Percentiles rank a stretch among this genome's conserved stretches.
These are phyloP conservation scores for Orycteropus afer DNA, from an alignment of 2,113 vertebrate genomes.

Conservation along the genomic window DNA sequence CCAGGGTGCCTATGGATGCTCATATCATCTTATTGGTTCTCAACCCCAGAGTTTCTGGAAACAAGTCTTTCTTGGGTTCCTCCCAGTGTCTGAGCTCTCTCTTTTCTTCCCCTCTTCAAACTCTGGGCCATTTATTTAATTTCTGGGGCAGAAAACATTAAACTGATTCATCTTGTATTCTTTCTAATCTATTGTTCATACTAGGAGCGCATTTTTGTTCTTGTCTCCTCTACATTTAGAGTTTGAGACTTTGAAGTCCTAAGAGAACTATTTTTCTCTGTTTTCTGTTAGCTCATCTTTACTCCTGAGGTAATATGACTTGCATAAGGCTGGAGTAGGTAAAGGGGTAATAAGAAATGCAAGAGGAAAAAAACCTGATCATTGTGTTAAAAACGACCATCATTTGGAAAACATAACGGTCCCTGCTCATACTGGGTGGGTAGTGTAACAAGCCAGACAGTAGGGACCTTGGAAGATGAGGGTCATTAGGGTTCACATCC, in stretches of 20 bases:
- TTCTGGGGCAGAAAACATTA: neutral
- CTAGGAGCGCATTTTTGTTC: neutral
- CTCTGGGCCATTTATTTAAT: neutral
- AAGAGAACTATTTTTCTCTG: neutral
- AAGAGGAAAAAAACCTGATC: neutral
- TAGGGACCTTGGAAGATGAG: neutral
- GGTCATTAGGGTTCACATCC: rapidly evolving
- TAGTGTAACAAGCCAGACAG: neutral
- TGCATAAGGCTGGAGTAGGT: neutral
- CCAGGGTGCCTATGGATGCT: too few relatives aligned
- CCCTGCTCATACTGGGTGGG: neutral
- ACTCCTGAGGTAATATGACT: neutral
- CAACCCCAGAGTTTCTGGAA: too few relatives aligned
- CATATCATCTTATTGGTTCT: neutral
- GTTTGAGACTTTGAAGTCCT: neutral
- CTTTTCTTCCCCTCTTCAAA: neutral
- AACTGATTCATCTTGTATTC: neutral
- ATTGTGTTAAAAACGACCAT: rapidly evolving
- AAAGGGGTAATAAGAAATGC: neutral
- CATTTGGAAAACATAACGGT: neutral
- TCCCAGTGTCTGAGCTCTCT: neutral
- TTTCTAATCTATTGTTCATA: neutral
- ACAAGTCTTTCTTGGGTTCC: rapidly evolving
- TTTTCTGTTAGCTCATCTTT: neutral
- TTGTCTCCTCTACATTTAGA: neutral